Percentiles rank a stretch among this genome's conserved stretches.
Conservation (phyloP, 1,140 invertebrate genomes). For the Nephotettix cincticeps region DNA sequence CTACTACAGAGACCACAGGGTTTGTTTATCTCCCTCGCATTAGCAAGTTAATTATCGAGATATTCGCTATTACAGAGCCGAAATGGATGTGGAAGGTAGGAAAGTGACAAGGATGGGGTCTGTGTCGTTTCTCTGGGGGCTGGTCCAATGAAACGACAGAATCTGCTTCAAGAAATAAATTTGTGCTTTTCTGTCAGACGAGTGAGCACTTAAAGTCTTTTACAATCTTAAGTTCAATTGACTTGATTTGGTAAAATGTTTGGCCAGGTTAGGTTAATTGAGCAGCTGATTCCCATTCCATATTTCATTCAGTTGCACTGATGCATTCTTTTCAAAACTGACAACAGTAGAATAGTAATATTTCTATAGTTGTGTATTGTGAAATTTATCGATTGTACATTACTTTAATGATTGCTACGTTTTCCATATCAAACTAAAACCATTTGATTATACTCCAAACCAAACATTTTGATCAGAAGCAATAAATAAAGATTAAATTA, state of each 20-base stretch:
- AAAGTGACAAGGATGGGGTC: not conserved
- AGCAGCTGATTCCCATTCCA: not conserved
- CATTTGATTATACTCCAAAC: not conserved
- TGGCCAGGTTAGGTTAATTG: slow-evolving; percentile 3
- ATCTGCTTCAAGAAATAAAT: not conserved
- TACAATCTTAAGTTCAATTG: not conserved
- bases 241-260: not conserved
- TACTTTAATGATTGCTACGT: not conserved
- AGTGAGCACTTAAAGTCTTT: not conserved
- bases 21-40: no score
- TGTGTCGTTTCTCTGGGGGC: slow-evolving; percentile 1
- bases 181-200: not conserved
- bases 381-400: not conserved
- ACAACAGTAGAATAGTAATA: not conserved
- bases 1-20: not conserved
- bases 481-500: no score
- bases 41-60: no score
- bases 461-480: no score
- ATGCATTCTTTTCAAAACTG: not conserved
- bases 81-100: not conserved
- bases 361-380: not conserved
- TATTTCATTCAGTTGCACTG: not conserved
- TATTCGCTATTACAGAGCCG: no score
- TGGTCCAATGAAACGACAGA: slow-evolving; percentile 10
- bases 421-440: not conserved